phyloP scores from a whole-genome alignment of 2,797 vertebrate species.

The Pantherophis vulpinus region DNA sequence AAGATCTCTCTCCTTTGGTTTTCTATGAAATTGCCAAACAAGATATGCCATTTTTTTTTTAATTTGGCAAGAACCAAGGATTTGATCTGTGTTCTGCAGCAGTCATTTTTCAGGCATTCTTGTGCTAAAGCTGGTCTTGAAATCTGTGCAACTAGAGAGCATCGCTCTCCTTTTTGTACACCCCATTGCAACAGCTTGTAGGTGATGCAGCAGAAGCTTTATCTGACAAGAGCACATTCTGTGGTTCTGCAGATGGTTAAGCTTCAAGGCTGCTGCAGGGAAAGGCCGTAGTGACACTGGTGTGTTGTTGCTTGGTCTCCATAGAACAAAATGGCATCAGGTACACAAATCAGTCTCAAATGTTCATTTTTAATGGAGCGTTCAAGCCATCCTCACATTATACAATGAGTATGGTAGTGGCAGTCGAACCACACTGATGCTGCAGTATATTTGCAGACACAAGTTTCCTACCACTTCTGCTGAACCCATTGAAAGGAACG shows the following conservation, averaged over 20 bases:
- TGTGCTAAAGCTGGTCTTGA: neutral
- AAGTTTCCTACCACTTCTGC: neutral
- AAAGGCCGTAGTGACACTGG: neutral
- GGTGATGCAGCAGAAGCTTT: neutral
- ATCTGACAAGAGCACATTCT: neutral
- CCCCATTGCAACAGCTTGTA: neutral
- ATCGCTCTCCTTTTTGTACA: neutral
- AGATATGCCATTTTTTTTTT: no score
- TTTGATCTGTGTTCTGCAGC: neutral
- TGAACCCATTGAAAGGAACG: neutral
- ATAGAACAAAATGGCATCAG: neutral
- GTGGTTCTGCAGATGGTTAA: neutral
- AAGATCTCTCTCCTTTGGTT: neutral
- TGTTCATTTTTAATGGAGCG: neutral
- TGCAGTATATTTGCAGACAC: no score
- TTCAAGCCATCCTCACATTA: neutral
- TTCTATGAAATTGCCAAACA: neutral
- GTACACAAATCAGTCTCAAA: neutral
- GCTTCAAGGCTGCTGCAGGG: neutral
- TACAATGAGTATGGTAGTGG: neutral
- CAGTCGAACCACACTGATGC: neutral
- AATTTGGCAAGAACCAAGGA: neutral
- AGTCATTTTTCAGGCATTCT: neutral
- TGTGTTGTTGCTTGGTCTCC: neutral
- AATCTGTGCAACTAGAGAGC: neutral